phyloP scores from a whole-genome alignment of 2,888 invertebrate species.

The Agrilus biguttatus region DNA sequence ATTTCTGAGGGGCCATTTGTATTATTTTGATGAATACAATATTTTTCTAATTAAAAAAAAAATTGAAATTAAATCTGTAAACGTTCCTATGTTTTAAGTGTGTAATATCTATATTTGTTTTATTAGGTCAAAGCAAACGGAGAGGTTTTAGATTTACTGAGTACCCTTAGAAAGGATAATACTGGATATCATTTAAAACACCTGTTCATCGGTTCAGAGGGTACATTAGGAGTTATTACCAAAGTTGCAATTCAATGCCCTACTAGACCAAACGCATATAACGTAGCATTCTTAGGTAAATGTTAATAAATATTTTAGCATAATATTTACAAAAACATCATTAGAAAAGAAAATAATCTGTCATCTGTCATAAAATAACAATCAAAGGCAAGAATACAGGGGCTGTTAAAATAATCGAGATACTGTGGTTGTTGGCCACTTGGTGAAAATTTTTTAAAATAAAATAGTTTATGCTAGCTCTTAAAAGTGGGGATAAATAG shows the following conservation, averaged over 20 bases:
- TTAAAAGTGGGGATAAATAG: no score
- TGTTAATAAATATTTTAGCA: no score
- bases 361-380: no score
- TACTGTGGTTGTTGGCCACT: no score
- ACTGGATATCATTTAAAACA: slow-evolving; percentile 96
- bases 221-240: slow-evolving; percentile 88
- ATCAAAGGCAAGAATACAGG: no score
- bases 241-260: slow-evolving; percentile 86
- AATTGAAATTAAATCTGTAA: no score
- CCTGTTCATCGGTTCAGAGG: slow-evolving; percentile 94
- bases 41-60: not conserved
- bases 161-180: slow-evolving; percentile 86
- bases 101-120: not conserved
- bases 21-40: no score
- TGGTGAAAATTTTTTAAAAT: no score
- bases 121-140: slow-evolving; percentile 72
- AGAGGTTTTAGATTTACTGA: slow-evolving; percentile 70
- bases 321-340: no score
- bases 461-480: no score
- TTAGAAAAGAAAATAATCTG: not conserved
- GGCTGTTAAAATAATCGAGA: no score
- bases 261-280: slow-evolving; percentile 63
- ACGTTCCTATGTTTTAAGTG: not conserved
- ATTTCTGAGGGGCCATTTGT: not conserved
- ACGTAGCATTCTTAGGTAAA: slow-evolving; percentile 78